These are phyloP conservation scores for Ceratitis capitata DNA, from an alignment of 1,140 invertebrate genomes.

Conservation along the genomic window DNA sequence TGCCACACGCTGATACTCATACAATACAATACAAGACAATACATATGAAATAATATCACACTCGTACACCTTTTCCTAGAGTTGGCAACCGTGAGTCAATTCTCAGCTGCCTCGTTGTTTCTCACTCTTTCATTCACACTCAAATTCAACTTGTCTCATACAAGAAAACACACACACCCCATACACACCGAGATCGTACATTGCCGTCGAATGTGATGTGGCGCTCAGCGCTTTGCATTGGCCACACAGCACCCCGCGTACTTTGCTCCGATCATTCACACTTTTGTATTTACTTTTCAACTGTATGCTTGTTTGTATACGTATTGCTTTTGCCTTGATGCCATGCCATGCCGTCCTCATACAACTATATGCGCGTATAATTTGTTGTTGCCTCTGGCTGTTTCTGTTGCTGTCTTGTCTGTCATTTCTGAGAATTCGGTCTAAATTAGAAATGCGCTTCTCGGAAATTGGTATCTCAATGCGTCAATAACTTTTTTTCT, in stretches of 20 bases:
- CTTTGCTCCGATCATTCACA: conserved; percentile 9
- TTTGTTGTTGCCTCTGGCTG: conserved; percentile 32
- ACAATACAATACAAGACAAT: conserved; percentile 17
- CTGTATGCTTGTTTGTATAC: conserved; percentile 1
- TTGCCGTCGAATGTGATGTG: background rate
- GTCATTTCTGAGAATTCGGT: conserved; percentile 64
- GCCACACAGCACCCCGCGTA: background rate
- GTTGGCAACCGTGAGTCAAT: conserved; percentile 31
- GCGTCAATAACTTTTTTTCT: conserved; percentile 38
- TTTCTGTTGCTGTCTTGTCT: conserved; percentile 42
- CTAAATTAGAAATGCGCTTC: conserved; percentile 66
- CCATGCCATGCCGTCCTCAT: background rate
- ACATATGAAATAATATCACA: background rate
- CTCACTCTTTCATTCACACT: background rate
- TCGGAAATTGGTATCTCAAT: conserved; percentile 55
- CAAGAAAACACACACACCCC: background rate
- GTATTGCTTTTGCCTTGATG: background rate
- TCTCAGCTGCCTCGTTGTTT: background rate
- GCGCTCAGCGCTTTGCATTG: background rate
- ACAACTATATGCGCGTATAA: conserved; percentile 20
- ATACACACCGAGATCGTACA: background rate
- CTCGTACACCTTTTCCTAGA: background rate
- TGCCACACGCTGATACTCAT: conserved; percentile 7
- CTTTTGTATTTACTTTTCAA: conserved; percentile 28
- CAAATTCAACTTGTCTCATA: background rate